Percentiles rank a stretch among this genome's conserved stretches.
Conservation (phyloP, 2,797 vertebrate genomes). For the Anguilla obscura region DNA sequence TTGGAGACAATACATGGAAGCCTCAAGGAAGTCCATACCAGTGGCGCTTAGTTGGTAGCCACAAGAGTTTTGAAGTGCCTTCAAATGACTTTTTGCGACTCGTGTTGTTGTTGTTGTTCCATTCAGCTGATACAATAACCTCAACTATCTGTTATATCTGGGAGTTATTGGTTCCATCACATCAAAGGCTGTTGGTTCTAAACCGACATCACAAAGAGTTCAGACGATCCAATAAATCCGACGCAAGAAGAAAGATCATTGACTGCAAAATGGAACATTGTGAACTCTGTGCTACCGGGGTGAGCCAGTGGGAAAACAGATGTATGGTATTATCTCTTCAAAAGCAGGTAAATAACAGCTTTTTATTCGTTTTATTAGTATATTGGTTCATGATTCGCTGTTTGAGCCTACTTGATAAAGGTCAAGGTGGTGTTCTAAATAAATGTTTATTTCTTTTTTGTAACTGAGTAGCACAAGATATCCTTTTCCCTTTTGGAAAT, state of each 20-base stretch:
- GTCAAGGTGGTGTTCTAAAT: slow-evolving; percentile 24
- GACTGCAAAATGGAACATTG: slow-evolving; percentile 30
- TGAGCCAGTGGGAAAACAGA: slow-evolving; percentile 9
- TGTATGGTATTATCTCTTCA: not conserved
- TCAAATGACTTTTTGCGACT: slow-evolving; percentile 12
- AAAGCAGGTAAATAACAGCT: not conserved
- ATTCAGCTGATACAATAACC: slow-evolving; percentile 34
- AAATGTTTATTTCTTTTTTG: slow-evolving; percentile 36
- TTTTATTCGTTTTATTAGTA: not conserved
- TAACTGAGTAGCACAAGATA: slow-evolving; percentile 37
- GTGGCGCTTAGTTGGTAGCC: not conserved
- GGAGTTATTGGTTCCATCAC: slow-evolving; percentile 13
- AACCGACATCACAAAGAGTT: slow-evolving; percentile 21
- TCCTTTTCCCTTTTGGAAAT: slow-evolving; percentile 39
- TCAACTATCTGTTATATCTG: slow-evolving; percentile 28
- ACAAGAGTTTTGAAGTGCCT: slow-evolving; percentile 23
- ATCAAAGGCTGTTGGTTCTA: slow-evolving; percentile 28
- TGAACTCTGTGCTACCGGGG: slow-evolving; percentile 2
- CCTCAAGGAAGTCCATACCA: not conserved
- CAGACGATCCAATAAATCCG: slow-evolving; percentile 28
- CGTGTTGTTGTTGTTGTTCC: not conserved
- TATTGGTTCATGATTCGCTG: slow-evolving; percentile 2
- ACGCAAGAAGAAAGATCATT: slow-evolving; percentile 26
- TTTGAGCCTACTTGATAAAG: slow-evolving; percentile 6
- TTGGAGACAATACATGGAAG: not conserved